A percentile compares a stretch with the other conserved stretches of the same genome.
phyloP scores from a whole-genome alignment of 2,888 invertebrate genomes.

The Unio pictorum region DNA sequence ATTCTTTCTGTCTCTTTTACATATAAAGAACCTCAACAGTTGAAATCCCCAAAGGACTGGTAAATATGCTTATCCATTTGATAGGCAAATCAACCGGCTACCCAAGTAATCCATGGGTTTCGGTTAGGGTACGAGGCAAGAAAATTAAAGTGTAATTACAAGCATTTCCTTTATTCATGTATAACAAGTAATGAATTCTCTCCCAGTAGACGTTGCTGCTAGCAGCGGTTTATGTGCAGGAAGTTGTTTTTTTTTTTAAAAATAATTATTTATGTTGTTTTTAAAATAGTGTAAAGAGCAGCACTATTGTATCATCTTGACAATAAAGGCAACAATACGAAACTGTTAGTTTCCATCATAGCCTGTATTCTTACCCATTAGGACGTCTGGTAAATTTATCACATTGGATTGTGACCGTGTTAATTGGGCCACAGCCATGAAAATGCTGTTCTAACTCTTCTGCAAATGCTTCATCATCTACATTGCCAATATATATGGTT shows the following conservation, averaged over 20 bases:
- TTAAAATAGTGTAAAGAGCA: neutral
- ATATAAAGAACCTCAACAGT: too few species aligned
- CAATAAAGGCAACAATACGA: constrained; percentile 1
- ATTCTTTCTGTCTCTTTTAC: too few species aligned
- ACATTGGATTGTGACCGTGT: constrained; percentile 98
- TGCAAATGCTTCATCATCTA: constrained; percentile 98
- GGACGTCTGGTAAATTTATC: constrained; percentile 99
- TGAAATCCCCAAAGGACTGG: too few species aligned
- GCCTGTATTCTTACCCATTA: constrained; percentile 80
- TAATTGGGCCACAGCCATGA: constrained; percentile 99
- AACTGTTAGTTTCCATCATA: neutral
- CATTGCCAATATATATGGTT: constrained; percentile 85
- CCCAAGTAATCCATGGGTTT: too few species aligned
- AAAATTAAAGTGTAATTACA: too few species aligned
- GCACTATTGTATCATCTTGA: too few species aligned
- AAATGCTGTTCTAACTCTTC: constrained; percentile 99
- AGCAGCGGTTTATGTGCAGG: neutral
- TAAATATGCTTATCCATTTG: too few species aligned
- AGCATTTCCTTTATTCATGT: too few species aligned
- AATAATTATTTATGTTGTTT: neutral
- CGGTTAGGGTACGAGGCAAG: too few species aligned
- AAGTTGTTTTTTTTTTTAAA: neutral
- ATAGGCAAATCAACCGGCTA: too few species aligned
- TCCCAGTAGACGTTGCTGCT: too few species aligned
- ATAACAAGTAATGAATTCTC: too few species aligned